Base-by-base conservation (phyloP, 2,797 vertebrate genomes). In the Avahi laniger region DNA sequence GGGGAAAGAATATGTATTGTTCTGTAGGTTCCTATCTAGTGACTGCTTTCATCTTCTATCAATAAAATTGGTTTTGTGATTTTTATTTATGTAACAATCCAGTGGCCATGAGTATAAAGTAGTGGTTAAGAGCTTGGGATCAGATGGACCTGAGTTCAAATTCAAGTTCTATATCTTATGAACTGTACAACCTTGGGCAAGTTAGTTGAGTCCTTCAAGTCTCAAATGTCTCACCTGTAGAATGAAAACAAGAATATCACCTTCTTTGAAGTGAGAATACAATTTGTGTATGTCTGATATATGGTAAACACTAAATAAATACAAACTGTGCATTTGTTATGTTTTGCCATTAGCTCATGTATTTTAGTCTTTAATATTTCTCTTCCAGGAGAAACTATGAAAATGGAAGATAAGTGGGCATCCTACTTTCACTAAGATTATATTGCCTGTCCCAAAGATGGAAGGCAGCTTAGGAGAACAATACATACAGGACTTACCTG, bases 31-130 rank as follows among this genome's bases (percentile, higher is more conserved):
- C 9, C 63, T 76, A n/a, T 82, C 84, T 72, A 43, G 41, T 67
- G 67, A 18, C 12, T 79, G 22, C 84, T 92, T 96, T 97, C 87
- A 89, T 95, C 72, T 95, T 88, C n/a, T 69, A 59, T 67, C 75
- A 87, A 59, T 93, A 93, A 94, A 96, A 97, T 79, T 72, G 57
- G 41, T 63, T 35, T 94, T 94, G 14, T 86, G 69, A 93, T 95
- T 95, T 95, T 96, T 82, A 73, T 82, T 84, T 97, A 73, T 84
- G n/a, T n/a, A 81, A 15, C 50, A 26, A 79, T 15, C 28, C 48
- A 52, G 41, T 67, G n/a, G 35, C 65, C 79, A 57, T 87, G 87
- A 78, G 79, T 86, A 67, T 90, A 90, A 78, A 92, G 89, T 81
- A 76, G 26, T 46, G 22, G 67, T 89, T 92, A 83, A 93, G 78